Evolutionary conservation across 2,113 vertebrate species (phyloP).

Genomic region (Orthonyx spaldingii): DNA sequence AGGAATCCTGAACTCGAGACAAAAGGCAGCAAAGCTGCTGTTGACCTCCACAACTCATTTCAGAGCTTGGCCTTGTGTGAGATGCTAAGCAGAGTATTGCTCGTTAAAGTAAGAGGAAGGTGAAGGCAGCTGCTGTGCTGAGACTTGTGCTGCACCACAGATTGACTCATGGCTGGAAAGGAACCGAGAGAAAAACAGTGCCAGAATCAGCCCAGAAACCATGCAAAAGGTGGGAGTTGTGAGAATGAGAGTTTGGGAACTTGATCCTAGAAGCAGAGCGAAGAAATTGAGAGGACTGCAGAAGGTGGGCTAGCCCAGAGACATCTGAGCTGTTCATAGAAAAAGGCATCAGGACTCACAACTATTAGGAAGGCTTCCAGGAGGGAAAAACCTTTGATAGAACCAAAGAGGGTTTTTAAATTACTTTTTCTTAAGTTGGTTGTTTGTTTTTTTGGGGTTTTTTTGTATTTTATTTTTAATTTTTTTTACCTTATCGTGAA

Average conservation of each 20-base stretch:
- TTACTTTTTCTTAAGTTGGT: neutral
- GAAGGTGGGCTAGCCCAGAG: neutral
- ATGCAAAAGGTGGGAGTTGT: neutral
- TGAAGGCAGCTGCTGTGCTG: conserved; percentile 37
- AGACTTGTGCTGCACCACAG: conserved; percentile 7
- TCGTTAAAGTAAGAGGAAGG: neutral
- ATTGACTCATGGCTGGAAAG: conserved; percentile 52
- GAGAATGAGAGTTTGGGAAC: conserved; percentile 8
- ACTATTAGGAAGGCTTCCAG: neutral
- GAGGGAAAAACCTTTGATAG: neutral
- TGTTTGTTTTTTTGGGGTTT: too few species aligned
- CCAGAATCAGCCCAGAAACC: conserved; percentile 28
- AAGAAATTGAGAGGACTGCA: neutral
- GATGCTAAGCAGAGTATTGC: neutral
- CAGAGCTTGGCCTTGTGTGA: neutral
- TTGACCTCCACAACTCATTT: neutral
- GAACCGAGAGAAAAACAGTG: neutral
- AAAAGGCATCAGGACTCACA: neutral
- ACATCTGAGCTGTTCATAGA: neutral
- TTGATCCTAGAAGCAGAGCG: neutral
- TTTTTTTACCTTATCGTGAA: neutral
- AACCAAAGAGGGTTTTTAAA: neutral
- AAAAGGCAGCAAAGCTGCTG: neutral
- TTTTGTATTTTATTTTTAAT: neutral
- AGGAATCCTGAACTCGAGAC: neutral